Base-by-base conservation (phyloP, 2,888 invertebrate species). In the Flexamia atlantica region DNA sequence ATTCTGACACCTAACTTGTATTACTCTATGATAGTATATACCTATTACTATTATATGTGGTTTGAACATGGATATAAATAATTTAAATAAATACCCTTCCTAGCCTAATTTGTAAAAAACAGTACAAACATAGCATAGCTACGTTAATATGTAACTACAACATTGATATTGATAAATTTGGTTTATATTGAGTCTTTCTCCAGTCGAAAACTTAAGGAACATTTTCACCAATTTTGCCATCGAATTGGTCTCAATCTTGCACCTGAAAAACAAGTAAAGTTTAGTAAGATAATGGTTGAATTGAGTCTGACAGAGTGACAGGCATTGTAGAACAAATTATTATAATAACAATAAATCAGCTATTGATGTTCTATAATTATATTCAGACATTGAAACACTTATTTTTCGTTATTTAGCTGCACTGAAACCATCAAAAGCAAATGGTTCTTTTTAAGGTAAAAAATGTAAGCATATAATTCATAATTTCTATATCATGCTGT, bases 11-110 rank as follows among this genome's bases (percentile, higher is more conserved):
- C 12, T 64, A n/a, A 28, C 30, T 28, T 2, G 4, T 28, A 28
- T 64, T 64, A 28, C 30, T 64, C 64, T 64, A 57, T 23, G 23
- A n/a, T n/a, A n/a, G n/a, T n/a, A n/a, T n/a, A n/a, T n/a, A n/a
- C n/a, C n/a, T n/a, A n/a, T n/a, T n/a, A 57, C 23, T 20, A 57
- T n/a, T n/a, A n/a, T 17, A 10, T 57, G 3, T 57, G 23, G 23
- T 23, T 50, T 28, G 2, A 64, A 64, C n/a, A n/a, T n/a, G 30
- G 28, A 28, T 17, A 64, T 28, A 4, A 28, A 64, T 30, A 64
- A 30, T 64, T 28, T 28, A 5, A 64, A 64, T 64, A 64, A 64
- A 64, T 64, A 28, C 1, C 14, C 7, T 23, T 57, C 9, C 64
- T 64, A 64, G 1, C 14, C 28, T 64, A 64, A 9, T 4, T 64